Conservation (phyloP, 2,797 vertebrate species). For the Sebastes flavidus region DNA sequence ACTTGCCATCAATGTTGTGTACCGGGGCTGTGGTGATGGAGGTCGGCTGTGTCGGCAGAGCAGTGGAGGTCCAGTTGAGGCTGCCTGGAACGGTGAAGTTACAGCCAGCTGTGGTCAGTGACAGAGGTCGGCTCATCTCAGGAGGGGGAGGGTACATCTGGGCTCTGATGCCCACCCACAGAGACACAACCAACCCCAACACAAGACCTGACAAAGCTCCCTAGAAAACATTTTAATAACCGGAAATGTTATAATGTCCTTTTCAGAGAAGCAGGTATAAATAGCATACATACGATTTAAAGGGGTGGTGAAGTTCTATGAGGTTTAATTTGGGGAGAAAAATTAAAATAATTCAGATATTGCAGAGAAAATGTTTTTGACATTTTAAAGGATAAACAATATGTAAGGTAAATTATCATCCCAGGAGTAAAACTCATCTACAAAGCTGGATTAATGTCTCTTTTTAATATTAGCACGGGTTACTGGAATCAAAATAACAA, state of each 20-base stretch:
- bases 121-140: slow-evolving; percentile 79
- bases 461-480: neutral
- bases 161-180: slow-evolving; percentile 89
- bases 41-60: slow-evolving; percentile 35
- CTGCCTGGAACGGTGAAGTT: slow-evolving; percentile 65
- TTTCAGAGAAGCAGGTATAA: neutral
- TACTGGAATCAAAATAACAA: neutral
- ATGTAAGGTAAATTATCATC: too few species aligned
- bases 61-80: slow-evolving; percentile 68
- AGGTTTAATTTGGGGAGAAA: neutral
- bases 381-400: neutral
- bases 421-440: neutral
- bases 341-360: neutral
- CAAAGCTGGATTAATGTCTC: neutral
- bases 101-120: slow-evolving; percentile 86
- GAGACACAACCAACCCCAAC: slow-evolving; percentile 82
- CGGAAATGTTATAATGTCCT: neutral
- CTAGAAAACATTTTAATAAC: slow-evolving; percentile 65
- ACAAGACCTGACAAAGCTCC: slow-evolving; percentile 87
- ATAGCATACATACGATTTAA: neutral
- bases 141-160: slow-evolving; percentile 83
- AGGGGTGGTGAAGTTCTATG: neutral
- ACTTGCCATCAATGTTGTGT: slow-evolving; percentile 21
- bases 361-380: neutral
- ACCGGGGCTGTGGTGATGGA: slow-evolving; percentile 42